phyloP scores from a whole-genome alignment of 2,113 vertebrate genomes.

The Mastomys natalensis region DNA sequence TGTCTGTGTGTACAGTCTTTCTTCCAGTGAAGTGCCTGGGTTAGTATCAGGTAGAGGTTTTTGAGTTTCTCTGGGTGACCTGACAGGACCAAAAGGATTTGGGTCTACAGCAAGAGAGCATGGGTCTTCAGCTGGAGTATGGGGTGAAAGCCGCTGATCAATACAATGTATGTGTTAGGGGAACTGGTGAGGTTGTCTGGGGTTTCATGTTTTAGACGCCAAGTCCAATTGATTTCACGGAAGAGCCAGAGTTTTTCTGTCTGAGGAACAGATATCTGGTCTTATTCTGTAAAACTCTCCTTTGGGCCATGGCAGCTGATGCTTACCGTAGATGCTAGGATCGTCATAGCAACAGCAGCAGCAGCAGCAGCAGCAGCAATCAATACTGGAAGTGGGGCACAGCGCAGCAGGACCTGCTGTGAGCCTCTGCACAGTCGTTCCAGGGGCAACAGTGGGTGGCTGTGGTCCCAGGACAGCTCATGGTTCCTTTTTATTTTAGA shows the following conservation, averaged over 20 bases:
- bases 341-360: background rate
- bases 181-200: background rate
- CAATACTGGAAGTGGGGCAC: background rate
- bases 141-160: background rate
- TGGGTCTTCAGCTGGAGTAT: background rate
- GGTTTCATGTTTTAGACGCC: background rate
- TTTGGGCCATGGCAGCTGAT: background rate
- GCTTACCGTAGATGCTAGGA: background rate
- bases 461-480: background rate
- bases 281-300: background rate
- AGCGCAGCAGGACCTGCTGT: background rate
- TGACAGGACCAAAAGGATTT: background rate
- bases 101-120: background rate
- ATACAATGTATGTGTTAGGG: background rate
- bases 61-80: background rate
- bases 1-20: background rate
- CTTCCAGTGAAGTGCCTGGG: background rate
- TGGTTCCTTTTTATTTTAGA: background rate
- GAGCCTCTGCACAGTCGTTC: background rate
- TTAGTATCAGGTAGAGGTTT: background rate
- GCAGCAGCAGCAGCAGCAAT: background rate
- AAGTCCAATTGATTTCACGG: background rate
- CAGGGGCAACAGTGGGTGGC: background rate
- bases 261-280: background rate
- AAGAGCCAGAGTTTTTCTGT: background rate